Base-by-base conservation (phyloP, 1,140 invertebrate species). In the Subanguina moxae region DNA sequence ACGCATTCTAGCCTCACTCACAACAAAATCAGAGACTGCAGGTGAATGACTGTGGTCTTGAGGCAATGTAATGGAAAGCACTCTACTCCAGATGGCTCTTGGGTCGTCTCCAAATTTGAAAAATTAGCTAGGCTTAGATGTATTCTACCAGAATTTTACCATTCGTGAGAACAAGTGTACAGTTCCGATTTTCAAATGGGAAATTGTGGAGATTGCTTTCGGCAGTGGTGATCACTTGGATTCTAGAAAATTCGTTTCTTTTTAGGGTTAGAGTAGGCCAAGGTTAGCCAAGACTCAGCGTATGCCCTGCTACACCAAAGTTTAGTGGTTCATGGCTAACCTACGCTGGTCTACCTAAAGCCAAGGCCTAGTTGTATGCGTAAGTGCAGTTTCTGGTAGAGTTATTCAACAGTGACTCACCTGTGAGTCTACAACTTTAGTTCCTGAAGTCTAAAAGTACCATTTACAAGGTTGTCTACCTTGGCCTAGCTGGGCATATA, bases 101-200 rank as follows among this genome's bases (percentile, higher is more conserved):
- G 58, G 27, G 27, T 61, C 58, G 58, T 61, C 58, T 61, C 1
- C 5, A 61, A 61, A 21, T 61, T 61, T 19, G 5, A 8, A 52
- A 8, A 7, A 8, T 52, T 52, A 15, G 23, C n/a, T n/a, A 11
- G 11, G 11, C 43, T 45, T 13, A 11, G 43, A 13, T 11, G n/a
- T 7, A 52, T 21, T 5, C 8, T 21, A 61, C 3, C 8, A 7
- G n/a, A 61, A 25, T 7, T 21, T 52, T 32, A 64, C 42, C 62
- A 52, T 64, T 64, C 7, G 62, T 62, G 42, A 64, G 42, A 19
- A 46, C 23, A 17, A 64, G n/a, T 21, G 38, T 52, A 19, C 62
- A 64, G 19, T 46, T 64, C n/a, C 62, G 62, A 9, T 1, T 45
- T 1, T 64, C 62, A 52, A 64, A 64, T 23, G 62, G 62, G 19